Percentiles rank a stretch among this genome's conserved stretches.
Evolutionary conservation across 2,888 invertebrate species (phyloP).

Genomic region (Polylopha cassiicola): DNA sequence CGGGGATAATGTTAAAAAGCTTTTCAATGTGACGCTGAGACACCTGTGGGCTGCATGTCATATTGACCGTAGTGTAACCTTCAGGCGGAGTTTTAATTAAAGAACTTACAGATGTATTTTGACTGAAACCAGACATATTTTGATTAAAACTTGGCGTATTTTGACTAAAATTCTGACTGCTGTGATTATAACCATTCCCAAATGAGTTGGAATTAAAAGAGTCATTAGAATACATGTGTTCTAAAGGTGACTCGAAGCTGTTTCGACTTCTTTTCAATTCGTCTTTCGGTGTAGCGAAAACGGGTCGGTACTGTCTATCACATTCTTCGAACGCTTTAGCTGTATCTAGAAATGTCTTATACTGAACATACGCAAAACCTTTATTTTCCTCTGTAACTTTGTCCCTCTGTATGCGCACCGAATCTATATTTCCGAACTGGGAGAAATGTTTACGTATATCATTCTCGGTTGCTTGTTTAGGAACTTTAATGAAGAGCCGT

Average conservation of each 20-base stretch:
- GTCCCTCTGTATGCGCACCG: constrained; percentile 87
- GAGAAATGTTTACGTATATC: constrained; percentile 88
- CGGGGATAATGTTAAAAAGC: constrained; percentile 91
- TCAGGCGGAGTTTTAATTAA: constrained; percentile 46
- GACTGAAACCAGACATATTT: constrained; percentile 10
- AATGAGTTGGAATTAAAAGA: constrained; percentile 3
- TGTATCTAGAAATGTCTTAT: constrained; percentile 85
- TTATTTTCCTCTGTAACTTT: constrained; percentile 86
- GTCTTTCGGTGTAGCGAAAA: constrained; percentile 92
- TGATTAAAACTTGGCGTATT: not conserved
- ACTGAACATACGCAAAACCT: constrained; percentile 95
- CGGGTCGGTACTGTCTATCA: constrained; percentile 89
- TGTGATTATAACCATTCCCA: constrained; percentile 5
- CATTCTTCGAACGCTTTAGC: constrained; percentile 93
- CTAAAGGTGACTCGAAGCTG: constrained; percentile 37
- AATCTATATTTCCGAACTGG: constrained; percentile 90
- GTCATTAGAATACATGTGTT: constrained; percentile 20
- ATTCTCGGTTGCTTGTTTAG: constrained; percentile 85
- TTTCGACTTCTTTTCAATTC: constrained; percentile 57
- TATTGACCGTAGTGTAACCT: constrained; percentile 80
- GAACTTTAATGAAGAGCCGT: constrained; percentile 91
- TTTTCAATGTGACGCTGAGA: constrained; percentile 89
- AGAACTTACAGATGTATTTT: constrained; percentile 31
- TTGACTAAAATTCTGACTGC: constrained; percentile 1
- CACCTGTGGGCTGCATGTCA: constrained; percentile 82